Evolutionary conservation across 2,113 vertebrate genomes (phyloP), one percentile per base, ranked within the genome.

Genomic region (Bambusicola thoracicus): DNA sequence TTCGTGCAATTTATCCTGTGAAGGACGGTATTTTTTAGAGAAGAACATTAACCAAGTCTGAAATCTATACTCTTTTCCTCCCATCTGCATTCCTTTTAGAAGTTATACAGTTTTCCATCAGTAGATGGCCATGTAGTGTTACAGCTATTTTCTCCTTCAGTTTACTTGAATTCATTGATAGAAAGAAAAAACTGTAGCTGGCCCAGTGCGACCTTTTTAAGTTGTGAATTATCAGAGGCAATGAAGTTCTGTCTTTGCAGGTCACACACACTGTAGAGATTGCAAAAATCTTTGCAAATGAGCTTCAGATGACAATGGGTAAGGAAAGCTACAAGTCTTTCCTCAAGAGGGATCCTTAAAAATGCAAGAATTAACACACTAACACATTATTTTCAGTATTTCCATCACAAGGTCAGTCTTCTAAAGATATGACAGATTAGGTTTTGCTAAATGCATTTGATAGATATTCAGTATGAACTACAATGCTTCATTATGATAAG

Each of bases 101-200:
- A 81, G 85, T 41, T 73, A 89, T 90, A 58, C 58, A 75, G 34
- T 76, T 81, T 96, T 95, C 74, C 32, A 81, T 88, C 87, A 95
- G 90, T 79, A 97, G 92, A 93, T 94, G 96, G 95, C 82, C 32
- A 21, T 38, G 63, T 87, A 2, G 9, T 79, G 90, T 95, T 95
- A 93, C 40, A 87, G 32, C 66, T 89, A 5, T 76, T 87, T 70
- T 29, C n/a, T 9, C 34, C 11, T 76, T 92, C 51, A 56, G 24
- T 11, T 76, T 69, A 8, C 56, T 78, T 82, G 29, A 58, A 59
- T 59, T 70, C 74, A 69, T 59, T 16, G 4, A 72, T 74, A 58
- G 68, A 90, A 91, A 62, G 65, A 79, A 11, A 66, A 44, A 92
- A 92, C 76, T 1, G 0, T 34, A 88, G 11, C 27, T 79, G 25